Evolutionary conservation across 2,113 vertebrate species (phyloP).

Genomic region (Macroglossus sobrinus): DNA sequence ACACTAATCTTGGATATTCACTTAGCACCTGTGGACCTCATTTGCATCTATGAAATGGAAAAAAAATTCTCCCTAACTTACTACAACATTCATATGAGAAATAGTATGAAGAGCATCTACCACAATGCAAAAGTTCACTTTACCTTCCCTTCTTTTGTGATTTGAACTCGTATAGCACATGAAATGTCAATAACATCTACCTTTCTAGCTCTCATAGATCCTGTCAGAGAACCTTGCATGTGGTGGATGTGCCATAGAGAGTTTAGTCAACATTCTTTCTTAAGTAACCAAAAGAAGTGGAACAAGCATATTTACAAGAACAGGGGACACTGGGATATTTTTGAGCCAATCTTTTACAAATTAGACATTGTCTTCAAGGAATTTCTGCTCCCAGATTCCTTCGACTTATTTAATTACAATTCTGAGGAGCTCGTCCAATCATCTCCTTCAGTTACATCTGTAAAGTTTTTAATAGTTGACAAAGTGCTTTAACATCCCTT

Average conservation of each 20-base stretch:
- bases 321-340: background rate
- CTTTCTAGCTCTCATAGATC: background rate
- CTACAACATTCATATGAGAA: background rate
- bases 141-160: background rate
- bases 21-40: background rate
- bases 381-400: background rate
- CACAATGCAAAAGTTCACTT: background rate
- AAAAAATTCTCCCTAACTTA: background rate
- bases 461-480: slow-evolving; percentile 26
- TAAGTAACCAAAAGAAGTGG: background rate
- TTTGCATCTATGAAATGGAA: background rate
- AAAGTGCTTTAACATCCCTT: background rate
- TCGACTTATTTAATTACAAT: background rate
- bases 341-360: background rate
- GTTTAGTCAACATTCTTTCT: background rate
- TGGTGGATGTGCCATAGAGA: background rate
- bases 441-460: background rate
- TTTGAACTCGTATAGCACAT: background rate
- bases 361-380: background rate
- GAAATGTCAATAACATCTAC: background rate
- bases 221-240: background rate
- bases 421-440: background rate
- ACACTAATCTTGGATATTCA: background rate
- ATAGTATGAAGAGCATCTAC: background rate
- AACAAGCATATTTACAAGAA: background rate